These are phyloP conservation scores for Aphis gossypii DNA, from an alignment of 1,140 invertebrate species.

Conservation along the genomic window DNA sequence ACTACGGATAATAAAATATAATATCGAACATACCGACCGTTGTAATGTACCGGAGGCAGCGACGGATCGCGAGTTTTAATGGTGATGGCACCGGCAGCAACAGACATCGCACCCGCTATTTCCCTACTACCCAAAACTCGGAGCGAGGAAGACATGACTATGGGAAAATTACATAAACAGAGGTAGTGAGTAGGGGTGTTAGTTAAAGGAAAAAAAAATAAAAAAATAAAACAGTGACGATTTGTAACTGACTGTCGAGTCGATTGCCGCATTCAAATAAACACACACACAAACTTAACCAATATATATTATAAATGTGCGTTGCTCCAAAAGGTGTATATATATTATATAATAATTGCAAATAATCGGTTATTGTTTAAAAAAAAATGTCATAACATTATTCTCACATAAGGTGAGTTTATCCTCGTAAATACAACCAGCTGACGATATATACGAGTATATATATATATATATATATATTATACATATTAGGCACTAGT, in stretches of 20 bases:
- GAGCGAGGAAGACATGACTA: neutral
- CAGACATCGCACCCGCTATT: neutral
- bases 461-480: no score
- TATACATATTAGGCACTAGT: no score
- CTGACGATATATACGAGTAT: no score
- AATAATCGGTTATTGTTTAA: neutral
- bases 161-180: neutral
- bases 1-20: neutral
- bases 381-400: neutral
- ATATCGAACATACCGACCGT: neutral
- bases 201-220: neutral
- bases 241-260: neutral
- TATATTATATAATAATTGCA: neutral
- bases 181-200: neutral
- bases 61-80: neutral
- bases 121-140: neutral
- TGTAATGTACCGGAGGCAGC: neutral
- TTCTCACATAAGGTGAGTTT: neutral
- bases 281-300: neutral
- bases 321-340: neutral
- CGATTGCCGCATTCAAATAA: neutral
- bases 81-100: neutral
- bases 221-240: neutral
- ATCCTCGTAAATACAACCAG: no score
- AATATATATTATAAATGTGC: neutral